A percentile compares a stretch with the other conserved stretches of the same genome.
Evolutionary conservation across 1,140 invertebrate species (phyloP).

Genomic region (Lethocerus indicus): DNA sequence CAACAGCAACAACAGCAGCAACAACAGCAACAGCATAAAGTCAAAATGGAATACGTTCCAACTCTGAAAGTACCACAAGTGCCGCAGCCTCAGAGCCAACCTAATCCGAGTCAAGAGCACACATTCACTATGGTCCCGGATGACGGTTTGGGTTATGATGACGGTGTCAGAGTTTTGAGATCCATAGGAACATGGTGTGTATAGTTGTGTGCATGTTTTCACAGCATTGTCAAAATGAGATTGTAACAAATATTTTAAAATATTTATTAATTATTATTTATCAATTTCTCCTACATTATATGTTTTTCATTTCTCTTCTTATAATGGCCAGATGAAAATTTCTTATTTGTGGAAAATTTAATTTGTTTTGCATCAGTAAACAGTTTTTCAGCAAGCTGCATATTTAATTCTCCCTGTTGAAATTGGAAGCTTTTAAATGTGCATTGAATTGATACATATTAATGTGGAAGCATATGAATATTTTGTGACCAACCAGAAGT

Average conservation of each 20-base stretch:
- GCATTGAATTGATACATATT: too few species aligned
- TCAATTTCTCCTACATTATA: neutral
- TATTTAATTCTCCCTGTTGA: too few species aligned
- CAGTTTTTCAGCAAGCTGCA: too few species aligned
- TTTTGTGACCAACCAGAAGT: too few species aligned
- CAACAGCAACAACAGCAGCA: slow-evolving; percentile 38
- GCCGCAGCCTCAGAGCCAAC: slow-evolving; percentile 13
- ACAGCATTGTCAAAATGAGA: neutral
- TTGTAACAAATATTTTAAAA: neutral
- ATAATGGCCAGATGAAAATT: too few species aligned
- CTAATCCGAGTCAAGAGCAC: slow-evolving; percentile 31
- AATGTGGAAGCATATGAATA: too few species aligned
- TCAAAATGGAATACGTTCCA: slow-evolving; percentile 20
- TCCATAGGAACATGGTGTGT: slow-evolving; percentile 53
- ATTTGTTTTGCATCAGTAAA: too few species aligned
- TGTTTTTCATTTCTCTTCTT: neutral
- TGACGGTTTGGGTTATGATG: slow-evolving; percentile 53
- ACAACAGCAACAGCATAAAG: slow-evolving; percentile 40
- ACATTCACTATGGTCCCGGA: slow-evolving; percentile 57
- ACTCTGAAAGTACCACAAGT: slow-evolving; percentile 19
- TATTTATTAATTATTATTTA: neutral
- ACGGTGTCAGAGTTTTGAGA: slow-evolving; percentile 49
- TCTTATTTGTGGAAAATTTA: too few species aligned
- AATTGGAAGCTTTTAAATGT: too few species aligned
- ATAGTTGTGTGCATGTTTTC: neutral